These are phyloP conservation scores for Melinopterus prodromus DNA, from an alignment of 2,888 invertebrate genomes.

Conservation along the genomic window DNA sequence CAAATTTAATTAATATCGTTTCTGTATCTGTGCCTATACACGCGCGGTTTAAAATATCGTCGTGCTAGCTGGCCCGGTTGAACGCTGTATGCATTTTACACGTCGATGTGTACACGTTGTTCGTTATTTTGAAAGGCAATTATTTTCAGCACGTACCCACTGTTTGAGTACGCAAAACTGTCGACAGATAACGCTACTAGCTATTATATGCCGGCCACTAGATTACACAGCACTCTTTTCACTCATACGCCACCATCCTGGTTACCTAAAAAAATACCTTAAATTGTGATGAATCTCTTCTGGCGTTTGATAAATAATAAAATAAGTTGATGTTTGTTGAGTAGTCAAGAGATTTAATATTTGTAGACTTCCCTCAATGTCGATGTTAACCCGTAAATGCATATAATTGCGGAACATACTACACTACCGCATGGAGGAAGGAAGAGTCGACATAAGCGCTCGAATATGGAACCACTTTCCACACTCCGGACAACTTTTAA, in stretches of 20 bases:
- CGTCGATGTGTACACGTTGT: slow-evolving; percentile 34
- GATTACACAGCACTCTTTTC: slow-evolving; percentile 21
- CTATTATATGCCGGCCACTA: slow-evolving; percentile 30
- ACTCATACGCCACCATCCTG: not conserved
- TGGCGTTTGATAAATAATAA: not conserved
- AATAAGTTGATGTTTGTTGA: not conserved
- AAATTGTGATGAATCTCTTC: not conserved
- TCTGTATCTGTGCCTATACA: not conserved
- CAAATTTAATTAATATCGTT: not conserved
- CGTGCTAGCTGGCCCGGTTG: not conserved
- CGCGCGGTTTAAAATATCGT: not conserved
- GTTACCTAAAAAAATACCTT: too few relatives aligned
- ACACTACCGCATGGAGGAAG: too few relatives aligned
- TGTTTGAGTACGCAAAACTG: slow-evolving; percentile 39
- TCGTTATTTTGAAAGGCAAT: slow-evolving; percentile 39
- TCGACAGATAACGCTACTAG: slow-evolving; percentile 40
- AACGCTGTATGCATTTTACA: not conserved
- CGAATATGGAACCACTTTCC: too few relatives aligned
- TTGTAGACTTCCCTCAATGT: not conserved
- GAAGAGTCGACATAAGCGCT: too few relatives aligned
- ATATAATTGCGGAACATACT: too few relatives aligned
- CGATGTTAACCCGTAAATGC: too few relatives aligned
- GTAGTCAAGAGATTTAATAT: not conserved
- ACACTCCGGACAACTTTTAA: too few relatives aligned
- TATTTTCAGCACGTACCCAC: slow-evolving; percentile 47